Conservation (phyloP, 2,113 vertebrate species). For the Vombatus ursinus region DNA sequence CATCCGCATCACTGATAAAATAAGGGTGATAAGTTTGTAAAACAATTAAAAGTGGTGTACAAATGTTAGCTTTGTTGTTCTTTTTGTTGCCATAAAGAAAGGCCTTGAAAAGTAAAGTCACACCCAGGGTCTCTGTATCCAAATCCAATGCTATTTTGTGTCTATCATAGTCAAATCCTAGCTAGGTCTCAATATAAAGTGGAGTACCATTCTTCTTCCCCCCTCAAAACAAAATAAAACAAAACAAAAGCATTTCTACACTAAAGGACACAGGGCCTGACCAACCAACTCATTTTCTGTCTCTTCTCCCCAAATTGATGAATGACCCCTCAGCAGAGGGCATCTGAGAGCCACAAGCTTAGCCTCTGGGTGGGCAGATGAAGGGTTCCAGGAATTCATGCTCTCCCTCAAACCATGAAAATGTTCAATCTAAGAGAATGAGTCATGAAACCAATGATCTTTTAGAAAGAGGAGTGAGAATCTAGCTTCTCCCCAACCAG, state of each 20-base stretch:
- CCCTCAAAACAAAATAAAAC: too few species aligned
- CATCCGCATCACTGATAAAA: neutral
- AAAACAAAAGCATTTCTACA: neutral
- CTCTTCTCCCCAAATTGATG: neutral
- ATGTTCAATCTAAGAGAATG: conserved; percentile 6
- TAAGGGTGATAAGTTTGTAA: neutral
- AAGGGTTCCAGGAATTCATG: neutral
- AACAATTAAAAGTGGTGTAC: neutral
- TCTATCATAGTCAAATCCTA: neutral
- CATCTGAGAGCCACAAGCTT: neutral
- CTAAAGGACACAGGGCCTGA: neutral
- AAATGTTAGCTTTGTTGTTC: neutral
- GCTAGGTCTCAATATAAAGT: neutral
- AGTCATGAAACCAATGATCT: neutral
- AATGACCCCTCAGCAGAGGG: neutral
- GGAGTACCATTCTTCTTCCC: neutral
- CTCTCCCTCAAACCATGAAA: neutral
- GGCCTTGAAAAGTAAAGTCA: neutral
- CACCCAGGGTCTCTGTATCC: neutral
- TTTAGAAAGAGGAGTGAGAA: conserved; percentile 22
- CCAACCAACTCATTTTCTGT: neutral
- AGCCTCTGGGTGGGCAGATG: neutral
- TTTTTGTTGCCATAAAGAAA: neutral
- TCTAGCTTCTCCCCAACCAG: neutral
- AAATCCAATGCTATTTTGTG: neutral